A percentile compares a stretch with the other conserved stretches of the same genome.
These are phyloP conservation scores for Psilanteris sp. DNA, from an alignment of 1,140 invertebrate species.

Conservation along the genomic window DNA sequence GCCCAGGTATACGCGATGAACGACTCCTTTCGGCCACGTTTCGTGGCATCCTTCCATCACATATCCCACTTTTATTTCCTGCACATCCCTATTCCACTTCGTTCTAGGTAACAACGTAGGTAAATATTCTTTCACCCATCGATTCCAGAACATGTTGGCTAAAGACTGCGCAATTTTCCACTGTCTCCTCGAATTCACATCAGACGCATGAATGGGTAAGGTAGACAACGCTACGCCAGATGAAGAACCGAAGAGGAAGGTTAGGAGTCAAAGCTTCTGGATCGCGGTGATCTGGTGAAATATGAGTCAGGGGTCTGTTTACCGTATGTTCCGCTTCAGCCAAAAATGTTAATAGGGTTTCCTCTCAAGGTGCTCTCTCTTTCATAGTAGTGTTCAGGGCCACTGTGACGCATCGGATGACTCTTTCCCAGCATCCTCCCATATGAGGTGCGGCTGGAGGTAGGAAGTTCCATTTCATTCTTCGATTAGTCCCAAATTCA, in stretches of 20 bases:
- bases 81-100: not conserved
- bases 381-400: not conserved
- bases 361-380: not conserved
- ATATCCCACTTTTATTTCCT: too few relatives aligned
- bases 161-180: not conserved
- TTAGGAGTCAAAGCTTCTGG: constrained; percentile 2
- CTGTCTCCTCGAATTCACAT: too few relatives aligned
- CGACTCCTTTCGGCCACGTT: too few relatives aligned
- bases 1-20: not conserved
- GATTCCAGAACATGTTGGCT: constrained; percentile 1
- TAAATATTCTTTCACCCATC: not conserved
- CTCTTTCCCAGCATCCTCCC: not conserved
- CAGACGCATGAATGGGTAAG: too few relatives aligned
- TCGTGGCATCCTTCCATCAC: too few relatives aligned
- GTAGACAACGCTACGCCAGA: too few relatives aligned
- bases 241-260: too few relatives aligned
- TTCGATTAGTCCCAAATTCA: not conserved
- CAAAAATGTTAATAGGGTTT: not conserved
- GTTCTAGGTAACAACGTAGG: not conserved
- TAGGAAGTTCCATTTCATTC: not conserved
- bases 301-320: not conserved
- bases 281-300: not conserved
- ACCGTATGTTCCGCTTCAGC: not conserved
- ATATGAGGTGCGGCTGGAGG: not conserved
- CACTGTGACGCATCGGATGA: not conserved